Evolutionary conservation across 2,888 invertebrate species (phyloP).

Genomic region (Cosmorhoe ocellata): DNA sequence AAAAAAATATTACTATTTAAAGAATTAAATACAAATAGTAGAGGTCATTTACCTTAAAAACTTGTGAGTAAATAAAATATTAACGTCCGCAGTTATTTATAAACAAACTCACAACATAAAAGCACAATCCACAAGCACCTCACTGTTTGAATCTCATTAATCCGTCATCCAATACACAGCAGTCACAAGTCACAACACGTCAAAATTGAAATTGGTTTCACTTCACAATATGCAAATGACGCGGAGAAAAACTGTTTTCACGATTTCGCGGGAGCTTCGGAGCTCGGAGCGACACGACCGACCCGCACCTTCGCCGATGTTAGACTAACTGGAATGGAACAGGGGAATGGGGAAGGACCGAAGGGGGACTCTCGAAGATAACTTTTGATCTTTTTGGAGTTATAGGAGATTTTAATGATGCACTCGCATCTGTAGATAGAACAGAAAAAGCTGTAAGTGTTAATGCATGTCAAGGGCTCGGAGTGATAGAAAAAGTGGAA

Average conservation of each 20-base stretch:
- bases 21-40: neutral
- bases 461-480: slow-evolving; percentile 80
- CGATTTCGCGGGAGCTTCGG: slow-evolving; percentile 49
- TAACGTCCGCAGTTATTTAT: slow-evolving; percentile 12
- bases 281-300: slow-evolving; percentile 47
- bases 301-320: slow-evolving; percentile 57
- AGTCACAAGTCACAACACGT: slow-evolving; percentile 64
- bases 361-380: slow-evolving; percentile 72
- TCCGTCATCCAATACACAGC: slow-evolving; percentile 44
- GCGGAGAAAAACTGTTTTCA: slow-evolving; percentile 70
- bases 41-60: slow-evolving; percentile 16
- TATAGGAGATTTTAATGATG: slow-evolving; percentile 80
- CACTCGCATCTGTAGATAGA: slow-evolving; percentile 75
- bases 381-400: slow-evolving; percentile 81
- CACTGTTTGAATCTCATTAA: slow-evolving; percentile 51
- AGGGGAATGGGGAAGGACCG: slow-evolving; percentile 58
- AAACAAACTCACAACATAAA: slow-evolving; percentile 36
- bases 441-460: slow-evolving; percentile 80
- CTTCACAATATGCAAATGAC: slow-evolving; percentile 72
- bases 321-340: slow-evolving; percentile 62
- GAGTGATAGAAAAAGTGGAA: slow-evolving; percentile 71
- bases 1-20: neutral
- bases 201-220: slow-evolving; percentile 68
- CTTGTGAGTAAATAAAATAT: slow-evolving; percentile 17
- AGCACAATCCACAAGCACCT: slow-evolving; percentile 55